Conservation (phyloP, 2,113 vertebrate species). For the Vicugna pacos region DNA sequence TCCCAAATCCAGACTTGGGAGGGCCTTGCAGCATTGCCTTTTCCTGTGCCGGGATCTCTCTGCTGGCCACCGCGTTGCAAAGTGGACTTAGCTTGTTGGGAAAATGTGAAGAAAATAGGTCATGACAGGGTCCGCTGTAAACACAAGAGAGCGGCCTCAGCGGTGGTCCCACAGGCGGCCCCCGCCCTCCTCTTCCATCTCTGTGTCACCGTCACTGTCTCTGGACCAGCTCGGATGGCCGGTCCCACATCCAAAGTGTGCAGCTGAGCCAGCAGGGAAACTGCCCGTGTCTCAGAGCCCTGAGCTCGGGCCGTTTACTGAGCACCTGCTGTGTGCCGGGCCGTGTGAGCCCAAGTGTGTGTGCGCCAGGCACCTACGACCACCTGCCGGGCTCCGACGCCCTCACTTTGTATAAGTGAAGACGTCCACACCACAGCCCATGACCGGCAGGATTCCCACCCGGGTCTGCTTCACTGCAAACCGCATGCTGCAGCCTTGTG, state of each 20-base stretch:
- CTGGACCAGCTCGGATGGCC: too few species aligned
- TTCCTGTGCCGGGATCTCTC: background rate
- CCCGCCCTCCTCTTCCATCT: background rate
- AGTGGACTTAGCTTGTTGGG: background rate
- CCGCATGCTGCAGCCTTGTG: too few species aligned
- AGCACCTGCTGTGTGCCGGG: background rate
- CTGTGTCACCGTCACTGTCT: background rate
- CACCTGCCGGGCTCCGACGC: too few species aligned
- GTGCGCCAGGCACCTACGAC: too few species aligned
- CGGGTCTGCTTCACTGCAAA: rapidly evolving
- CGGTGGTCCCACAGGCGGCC: background rate
- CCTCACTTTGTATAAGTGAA: rapidly evolving
- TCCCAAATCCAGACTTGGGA: background rate
- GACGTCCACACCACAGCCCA: rapidly evolving
- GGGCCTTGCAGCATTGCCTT: too few species aligned
- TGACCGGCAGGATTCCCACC: too few species aligned
- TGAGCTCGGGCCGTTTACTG: background rate
- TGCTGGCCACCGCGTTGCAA: too few species aligned
- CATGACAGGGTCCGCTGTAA: background rate
- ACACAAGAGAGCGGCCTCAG: background rate
- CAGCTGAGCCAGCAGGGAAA: background rate
- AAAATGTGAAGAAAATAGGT: background rate
- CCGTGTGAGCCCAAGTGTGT: too few species aligned
- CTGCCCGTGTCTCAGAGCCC: too few species aligned
- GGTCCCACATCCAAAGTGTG: background rate